Percentiles rank a stretch among this genome's conserved stretches.
These are phyloP conservation scores for Champsocephalus esox DNA, from an alignment of 2,797 vertebrate genomes.

Conservation along the genomic window DNA sequence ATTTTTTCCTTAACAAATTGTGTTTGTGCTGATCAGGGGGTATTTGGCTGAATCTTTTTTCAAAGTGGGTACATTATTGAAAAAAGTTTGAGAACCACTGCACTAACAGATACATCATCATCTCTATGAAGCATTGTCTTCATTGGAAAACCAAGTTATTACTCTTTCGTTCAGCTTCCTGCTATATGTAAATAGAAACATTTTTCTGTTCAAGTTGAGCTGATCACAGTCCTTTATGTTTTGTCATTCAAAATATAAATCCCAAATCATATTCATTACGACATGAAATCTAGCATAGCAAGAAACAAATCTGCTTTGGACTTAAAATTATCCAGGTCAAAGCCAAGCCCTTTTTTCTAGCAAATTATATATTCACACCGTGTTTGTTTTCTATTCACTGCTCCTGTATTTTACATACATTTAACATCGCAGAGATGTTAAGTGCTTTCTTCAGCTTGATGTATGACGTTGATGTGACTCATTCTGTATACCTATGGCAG, in stretches of 20 bases:
- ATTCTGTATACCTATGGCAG: constrained; percentile 30
- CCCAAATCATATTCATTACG: constrained; percentile 48
- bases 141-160: too few relatives aligned
- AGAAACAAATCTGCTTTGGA: constrained; percentile 33
- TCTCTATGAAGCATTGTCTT: neutral
- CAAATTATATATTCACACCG: constrained; percentile 42
- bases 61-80: too few relatives aligned
- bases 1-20: too few relatives aligned
- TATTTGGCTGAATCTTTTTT: too few relatives aligned
- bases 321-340: constrained; percentile 54
- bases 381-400: constrained; percentile 33
- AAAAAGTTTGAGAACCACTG: too few relatives aligned
- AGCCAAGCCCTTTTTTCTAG: constrained; percentile 15
- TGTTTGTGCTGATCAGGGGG: too few relatives aligned
- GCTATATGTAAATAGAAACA: constrained; percentile 8
- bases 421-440: constrained; percentile 2
- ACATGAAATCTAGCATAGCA: constrained; percentile 38
- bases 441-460: constrained; percentile 24
- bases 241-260: constrained; percentile 55
- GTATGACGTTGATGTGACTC: constrained; percentile 37
- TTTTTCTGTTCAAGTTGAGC: constrained; percentile 54
- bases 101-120: neutral
- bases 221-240: constrained; percentile 31
- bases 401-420: constrained; percentile 9
- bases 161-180: constrained; percentile 13